Evolutionary conservation across 2,113 vertebrate species (phyloP).

Genomic region (Crotalus viridis): DNA sequence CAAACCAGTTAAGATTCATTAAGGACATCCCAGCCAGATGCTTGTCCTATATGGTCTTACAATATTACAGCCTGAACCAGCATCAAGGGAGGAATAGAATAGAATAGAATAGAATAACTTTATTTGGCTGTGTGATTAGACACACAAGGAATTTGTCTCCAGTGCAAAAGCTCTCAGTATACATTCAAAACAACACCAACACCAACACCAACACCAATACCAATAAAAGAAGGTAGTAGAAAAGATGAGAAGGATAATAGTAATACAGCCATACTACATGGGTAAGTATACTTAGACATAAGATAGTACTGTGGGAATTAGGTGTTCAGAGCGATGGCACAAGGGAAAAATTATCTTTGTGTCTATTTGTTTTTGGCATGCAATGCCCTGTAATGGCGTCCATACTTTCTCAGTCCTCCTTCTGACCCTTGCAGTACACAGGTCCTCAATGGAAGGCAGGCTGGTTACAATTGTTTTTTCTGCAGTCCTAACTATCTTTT

Average conservation of each 20-base stretch:
- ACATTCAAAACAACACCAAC: background rate
- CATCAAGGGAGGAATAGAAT: background rate
- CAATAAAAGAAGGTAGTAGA: background rate
- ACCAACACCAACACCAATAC: background rate
- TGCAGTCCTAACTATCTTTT: background rate
- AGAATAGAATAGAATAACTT: background rate
- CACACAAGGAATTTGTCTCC: background rate
- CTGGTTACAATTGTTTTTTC: background rate
- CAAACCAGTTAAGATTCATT: background rate
- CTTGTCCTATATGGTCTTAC: background rate
- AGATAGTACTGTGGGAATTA: background rate
- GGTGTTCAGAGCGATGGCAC: background rate
- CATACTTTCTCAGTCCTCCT: background rate
- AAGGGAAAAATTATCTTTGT: background rate
- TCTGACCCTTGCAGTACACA: background rate
- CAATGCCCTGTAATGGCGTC: background rate
- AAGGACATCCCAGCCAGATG: background rate
- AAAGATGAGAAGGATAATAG: background rate
- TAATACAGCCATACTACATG: background rate
- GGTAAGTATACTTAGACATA: background rate
- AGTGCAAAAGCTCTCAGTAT: background rate
- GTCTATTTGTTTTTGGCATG: background rate
- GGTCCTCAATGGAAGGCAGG: background rate
- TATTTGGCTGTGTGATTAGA: background rate
- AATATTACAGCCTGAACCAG: background rate